Base-by-base conservation (phyloP, 2,797 vertebrate species). In the Parotocinclus haroldoi region DNA sequence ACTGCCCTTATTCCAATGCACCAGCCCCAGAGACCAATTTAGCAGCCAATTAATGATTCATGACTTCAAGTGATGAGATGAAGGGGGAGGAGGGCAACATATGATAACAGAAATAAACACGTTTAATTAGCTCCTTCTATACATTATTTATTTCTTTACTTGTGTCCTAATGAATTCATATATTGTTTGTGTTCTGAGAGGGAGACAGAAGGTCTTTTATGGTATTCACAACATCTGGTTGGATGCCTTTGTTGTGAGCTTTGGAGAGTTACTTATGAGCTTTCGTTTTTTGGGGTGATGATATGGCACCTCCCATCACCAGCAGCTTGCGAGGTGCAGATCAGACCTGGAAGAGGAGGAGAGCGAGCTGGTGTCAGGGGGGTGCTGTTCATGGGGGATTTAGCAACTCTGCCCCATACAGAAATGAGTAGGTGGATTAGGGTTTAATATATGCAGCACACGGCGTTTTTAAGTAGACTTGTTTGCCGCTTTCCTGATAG, bases 41-140 rank as follows among this genome's bases (percentile, higher is more conserved):
- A 95, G 91, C 90, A 85, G 87, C 91, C 92, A 91, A 91, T 96
- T 94, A 95, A 93, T 93, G 92, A 94, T 95, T 96, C 93, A 94
- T 93, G 90, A 91, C 91, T 93, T 93, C 91, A 92, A 93, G 91
- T 91, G 88, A 85, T 90, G 90, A 87, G 86, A 92, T 92, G 92
- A 90, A 87, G 92, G 89, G 89, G 92, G 92, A 92, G 90, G 85
- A 92, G 89, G 89, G 90, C 92, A 92, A 93, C 91, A 90, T 93
- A 93, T 84, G 92, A 94, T 93, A 94, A 93, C 91, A 90, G 91
- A 90, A 92, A 95, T 94, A 95, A 95, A 95, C 94, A 95, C 89
- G 91, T 94, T 95, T 95, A 95, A 95, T 96, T 95, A 95, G 93
- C 91, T 91, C 83, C 88, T 86, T 82, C 77, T 87, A 89, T 88